Base-by-base conservation (phyloP, 2,113 vertebrate species). In the Pseudonaja textilis region DNA sequence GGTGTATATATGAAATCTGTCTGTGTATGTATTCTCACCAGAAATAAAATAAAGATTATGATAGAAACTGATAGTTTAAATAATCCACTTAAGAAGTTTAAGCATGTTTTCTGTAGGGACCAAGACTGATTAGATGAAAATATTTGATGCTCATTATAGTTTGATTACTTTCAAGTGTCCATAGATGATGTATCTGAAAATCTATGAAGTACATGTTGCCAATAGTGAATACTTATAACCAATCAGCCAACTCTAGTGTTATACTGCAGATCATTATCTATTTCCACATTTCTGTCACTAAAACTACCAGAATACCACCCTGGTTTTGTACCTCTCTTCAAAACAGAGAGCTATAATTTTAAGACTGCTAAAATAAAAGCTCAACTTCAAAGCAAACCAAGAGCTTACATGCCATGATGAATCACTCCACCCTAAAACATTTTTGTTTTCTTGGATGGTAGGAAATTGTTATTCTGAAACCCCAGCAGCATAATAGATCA, bases 331-430 rank as follows among this genome's bases (percentile, higher is more conserved):
- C 29, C 55, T 47, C 25, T 26, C 10, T 39, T 57, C 29, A 26
- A 26, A 74, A 89, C 39, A 89, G 69, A 92, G 29, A 81, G 25
- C 91, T 92, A 89, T 89, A 92, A 89, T 85, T 92, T 85, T 39
- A 85, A 85, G 12, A 74, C 34, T 92, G 55, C 64, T 89, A 85
- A 57, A 92, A 92, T 85, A 85, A 89, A 89, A 25, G 55, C 74
- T 89, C 57, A 47, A 69, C 45, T 81, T 92, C 92, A 89, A 92
- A 92, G 69, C 42, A 57, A 92, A 89, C 45, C 52, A 6, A 92
- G 9, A 55, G n/a, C 34, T 74, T 85, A 26, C 55, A 25, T 16
- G 25, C 54, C 10, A 25, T 54, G 85, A 54, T 89, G 88, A 92
- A 85, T 85, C 54, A 59, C 69, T 89, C 64, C 22, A 22, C 39